phyloP scores from a whole-genome alignment of 2,113 vertebrate species.

The Odobenus rosmarus region DNA sequence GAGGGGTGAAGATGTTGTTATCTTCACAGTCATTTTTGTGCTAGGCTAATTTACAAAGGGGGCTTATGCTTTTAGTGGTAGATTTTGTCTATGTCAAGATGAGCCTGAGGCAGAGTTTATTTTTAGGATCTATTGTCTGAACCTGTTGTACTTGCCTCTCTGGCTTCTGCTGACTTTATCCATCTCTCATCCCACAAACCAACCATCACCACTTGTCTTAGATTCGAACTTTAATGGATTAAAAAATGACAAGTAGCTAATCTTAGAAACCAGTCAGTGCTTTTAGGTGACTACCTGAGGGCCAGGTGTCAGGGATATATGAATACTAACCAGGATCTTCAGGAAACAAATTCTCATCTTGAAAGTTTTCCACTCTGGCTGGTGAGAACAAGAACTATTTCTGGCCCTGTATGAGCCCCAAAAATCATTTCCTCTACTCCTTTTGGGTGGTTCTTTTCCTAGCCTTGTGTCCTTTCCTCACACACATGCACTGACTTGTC shows the following conservation, averaged over 20 bases:
- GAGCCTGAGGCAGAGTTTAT: conserved; percentile 23
- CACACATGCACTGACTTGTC: neutral
- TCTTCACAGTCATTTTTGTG: conserved; percentile 21
- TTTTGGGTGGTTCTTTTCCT: neutral
- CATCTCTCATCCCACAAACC: conserved; percentile 32
- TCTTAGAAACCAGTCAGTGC: neutral
- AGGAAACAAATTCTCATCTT: conserved; percentile 30
- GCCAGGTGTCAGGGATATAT: neutral
- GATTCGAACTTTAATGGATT: conserved; percentile 11
- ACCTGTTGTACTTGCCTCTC: conserved; percentile 12
- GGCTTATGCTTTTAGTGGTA: neutral
- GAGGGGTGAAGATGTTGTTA: neutral
- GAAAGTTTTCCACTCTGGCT: conserved; percentile 23
- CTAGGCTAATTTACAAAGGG: conserved; percentile 41
- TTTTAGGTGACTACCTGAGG: neutral
- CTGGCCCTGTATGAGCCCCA: neutral
- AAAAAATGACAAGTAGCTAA: neutral
- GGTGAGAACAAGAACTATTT: neutral
- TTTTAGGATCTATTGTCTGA: conserved; percentile 38
- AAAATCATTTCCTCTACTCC: neutral
- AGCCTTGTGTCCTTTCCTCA: neutral
- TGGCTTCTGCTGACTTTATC: conserved; percentile 40
- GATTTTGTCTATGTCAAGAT: conserved; percentile 19
- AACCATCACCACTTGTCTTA: neutral
- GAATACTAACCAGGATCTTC: conserved; percentile 6